Base-by-base conservation (phyloP, 2,113 vertebrate species). In the Perca schrenkii region DNA sequence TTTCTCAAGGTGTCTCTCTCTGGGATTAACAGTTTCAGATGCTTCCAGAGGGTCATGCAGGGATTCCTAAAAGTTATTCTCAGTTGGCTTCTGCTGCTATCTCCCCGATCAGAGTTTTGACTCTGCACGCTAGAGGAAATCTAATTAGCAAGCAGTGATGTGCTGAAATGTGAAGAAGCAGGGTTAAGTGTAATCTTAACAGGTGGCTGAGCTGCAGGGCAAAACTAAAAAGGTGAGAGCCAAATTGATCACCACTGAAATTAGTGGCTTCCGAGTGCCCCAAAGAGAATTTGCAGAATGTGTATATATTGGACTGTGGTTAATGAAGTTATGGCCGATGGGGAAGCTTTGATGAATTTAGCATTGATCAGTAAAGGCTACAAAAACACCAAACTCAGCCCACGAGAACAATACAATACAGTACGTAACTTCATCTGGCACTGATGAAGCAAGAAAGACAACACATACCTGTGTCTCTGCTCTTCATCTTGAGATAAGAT, bases 331-430 rank as follows among this genome's bases (percentile, higher is more conserved):
- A 31, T 34, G 22, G 87, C 86, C 28, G 0, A 31, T 61, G 62
- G 85, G 80, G 81, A 81, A 74, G 71, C 80, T 79, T 40, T 84
- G 85, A 92, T 89, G 71, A 84, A 80, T 91, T 92, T 89, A 88
- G 63, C 80, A 88, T 90, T 17, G 91, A 92, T 82, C 73, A 53
- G 54, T 60, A 75, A 80, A 84, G 57, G 58, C 52, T 65, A 50
- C 64, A 84, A 69, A 67, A 79, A 47, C 76, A 82, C 73, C 36
- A 80, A 68, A 28, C 66, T 46, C 5, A 0, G 40, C 8, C 25
- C 77, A 76, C n/a, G 22, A 15, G 22, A 54, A 68, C 13, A 74
- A 71, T 60, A 54, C 11, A 31, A 1, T 15, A 25, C 16, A 58
- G 13, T 28, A 28, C 22, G 53, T 49, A 13, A 52, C 62, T 31